phyloP scores from a whole-genome alignment of 2,888 invertebrate genomes.

The Scaptomyza flava region DNA sequence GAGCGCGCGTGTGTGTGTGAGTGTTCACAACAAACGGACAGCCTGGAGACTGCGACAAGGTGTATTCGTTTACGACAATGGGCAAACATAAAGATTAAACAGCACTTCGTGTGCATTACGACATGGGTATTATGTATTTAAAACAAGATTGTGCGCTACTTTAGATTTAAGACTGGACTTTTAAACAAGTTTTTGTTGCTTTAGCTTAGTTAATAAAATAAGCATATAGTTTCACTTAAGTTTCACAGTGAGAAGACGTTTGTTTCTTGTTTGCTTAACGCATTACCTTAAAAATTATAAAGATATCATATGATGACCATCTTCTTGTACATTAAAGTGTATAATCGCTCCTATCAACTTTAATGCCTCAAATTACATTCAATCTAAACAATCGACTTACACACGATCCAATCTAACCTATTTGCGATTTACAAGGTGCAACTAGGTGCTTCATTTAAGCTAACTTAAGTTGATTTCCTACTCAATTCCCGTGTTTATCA shows the following conservation, averaged over 20 bases:
- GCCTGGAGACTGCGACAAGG: constrained; percentile 51
- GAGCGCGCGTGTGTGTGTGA: background rate
- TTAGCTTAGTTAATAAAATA: constrained; percentile 2
- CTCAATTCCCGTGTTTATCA: constrained; percentile 18
- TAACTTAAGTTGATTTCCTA: constrained; percentile 2
- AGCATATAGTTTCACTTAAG: constrained; percentile 6
- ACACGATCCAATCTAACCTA: background rate
- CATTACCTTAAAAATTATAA: too few species aligned
- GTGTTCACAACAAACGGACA: constrained; percentile 31
- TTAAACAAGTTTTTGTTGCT: constrained; percentile 4
- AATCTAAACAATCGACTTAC: background rate
- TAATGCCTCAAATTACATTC: background rate
- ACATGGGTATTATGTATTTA: constrained; percentile 40
- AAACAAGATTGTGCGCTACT: constrained; percentile 47
- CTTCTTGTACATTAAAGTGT: too few species aligned
- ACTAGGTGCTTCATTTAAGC: constrained; percentile 12
- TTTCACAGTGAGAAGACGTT: too few species aligned
- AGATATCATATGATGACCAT: too few species aligned
- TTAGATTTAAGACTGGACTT: constrained; percentile 33
- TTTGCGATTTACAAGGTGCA: background rate
- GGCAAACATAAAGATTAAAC: constrained; percentile 63
- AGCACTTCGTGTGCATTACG: constrained; percentile 41
- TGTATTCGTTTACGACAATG: constrained; percentile 50
- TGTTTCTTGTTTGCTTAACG: too few species aligned
- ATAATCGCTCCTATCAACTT: too few species aligned